Percentiles rank a stretch among this genome's conserved stretches.
These are phyloP conservation scores for Gymnothorax reevesii DNA, from an alignment of 2,797 vertebrate species.

Conservation along the genomic window DNA sequence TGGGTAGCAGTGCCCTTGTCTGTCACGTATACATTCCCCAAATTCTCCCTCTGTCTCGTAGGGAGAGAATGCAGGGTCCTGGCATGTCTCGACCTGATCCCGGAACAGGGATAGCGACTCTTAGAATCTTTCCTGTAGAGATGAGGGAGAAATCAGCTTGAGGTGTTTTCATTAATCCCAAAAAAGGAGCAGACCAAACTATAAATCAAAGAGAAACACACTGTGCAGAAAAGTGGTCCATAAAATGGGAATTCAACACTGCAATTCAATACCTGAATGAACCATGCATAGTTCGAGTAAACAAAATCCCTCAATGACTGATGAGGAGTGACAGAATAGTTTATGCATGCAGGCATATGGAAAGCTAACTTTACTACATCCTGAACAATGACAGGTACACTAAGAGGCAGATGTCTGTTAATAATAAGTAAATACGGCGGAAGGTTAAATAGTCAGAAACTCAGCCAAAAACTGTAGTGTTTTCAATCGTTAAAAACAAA, in stretches of 20 bases:
- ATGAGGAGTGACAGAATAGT: neutral
- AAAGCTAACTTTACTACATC: neutral
- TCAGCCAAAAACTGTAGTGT: too few relatives aligned
- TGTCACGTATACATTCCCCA: slow-evolving; percentile 16
- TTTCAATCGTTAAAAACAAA: too few relatives aligned
- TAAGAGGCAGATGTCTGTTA: neutral
- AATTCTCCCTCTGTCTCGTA: slow-evolving; percentile 25
- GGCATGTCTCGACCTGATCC: neutral
- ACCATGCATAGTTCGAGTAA: neutral
- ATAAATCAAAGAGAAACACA: neutral
- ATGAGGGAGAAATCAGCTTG: neutral
- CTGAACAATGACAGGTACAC: neutral
- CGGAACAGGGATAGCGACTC: neutral
- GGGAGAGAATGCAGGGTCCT: neutral
- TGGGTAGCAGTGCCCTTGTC: neutral
- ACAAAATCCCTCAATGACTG: neutral
- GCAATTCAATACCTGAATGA: neutral
- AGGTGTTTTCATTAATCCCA: neutral
- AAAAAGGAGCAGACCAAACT: neutral
- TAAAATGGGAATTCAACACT: neutral
- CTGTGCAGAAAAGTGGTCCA: neutral
- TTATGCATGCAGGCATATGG: neutral
- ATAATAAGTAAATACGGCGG: neutral
- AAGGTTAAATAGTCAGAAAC: too few relatives aligned
- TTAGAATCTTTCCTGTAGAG: neutral